A percentile compares a stretch with the other conserved stretches of the same genome.
phyloP scores from a whole-genome alignment of 2,888 invertebrate genomes.

The Oligia strigilis region DNA sequence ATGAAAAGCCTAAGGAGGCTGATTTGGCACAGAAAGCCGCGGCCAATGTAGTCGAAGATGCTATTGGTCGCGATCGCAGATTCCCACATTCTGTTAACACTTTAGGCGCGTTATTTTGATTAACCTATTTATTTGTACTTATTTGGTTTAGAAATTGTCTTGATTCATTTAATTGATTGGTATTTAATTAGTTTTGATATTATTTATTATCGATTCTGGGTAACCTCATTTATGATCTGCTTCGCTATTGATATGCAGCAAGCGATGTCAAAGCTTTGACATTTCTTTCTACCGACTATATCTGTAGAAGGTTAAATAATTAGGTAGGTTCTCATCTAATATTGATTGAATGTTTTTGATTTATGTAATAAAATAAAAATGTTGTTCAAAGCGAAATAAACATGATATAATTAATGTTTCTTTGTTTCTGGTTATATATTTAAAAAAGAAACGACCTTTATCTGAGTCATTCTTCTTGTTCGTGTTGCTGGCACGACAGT shows the following conservation, averaged over 20 bases:
- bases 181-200: background rate
- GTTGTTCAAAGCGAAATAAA: constrained; percentile 11
- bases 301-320: background rate
- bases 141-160: background rate
- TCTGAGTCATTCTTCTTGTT: background rate
- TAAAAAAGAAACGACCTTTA: background rate
- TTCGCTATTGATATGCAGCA: background rate
- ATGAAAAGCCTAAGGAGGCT: constrained; percentile 38
- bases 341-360: background rate
- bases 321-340: background rate
- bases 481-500: background rate
- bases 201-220: background rate
- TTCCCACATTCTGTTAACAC: constrained; percentile 2
- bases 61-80: constrained; percentile 24
- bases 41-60: constrained; percentile 6
- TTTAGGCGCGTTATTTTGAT: constrained; percentile 10
- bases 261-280: background rate
- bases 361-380: constrained; percentile 1
- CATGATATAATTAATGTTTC: constrained; percentile 2
- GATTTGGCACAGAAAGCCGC: constrained; percentile 7
- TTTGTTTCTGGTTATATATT: constrained; percentile 4
- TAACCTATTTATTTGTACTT: constrained; percentile 6
- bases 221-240: background rate
- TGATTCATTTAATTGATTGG: background rate
- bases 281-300: background rate